These are phyloP conservation scores for Oscheius sp. DNA, from an alignment of 2,888 invertebrate species.

Conservation along the genomic window DNA sequence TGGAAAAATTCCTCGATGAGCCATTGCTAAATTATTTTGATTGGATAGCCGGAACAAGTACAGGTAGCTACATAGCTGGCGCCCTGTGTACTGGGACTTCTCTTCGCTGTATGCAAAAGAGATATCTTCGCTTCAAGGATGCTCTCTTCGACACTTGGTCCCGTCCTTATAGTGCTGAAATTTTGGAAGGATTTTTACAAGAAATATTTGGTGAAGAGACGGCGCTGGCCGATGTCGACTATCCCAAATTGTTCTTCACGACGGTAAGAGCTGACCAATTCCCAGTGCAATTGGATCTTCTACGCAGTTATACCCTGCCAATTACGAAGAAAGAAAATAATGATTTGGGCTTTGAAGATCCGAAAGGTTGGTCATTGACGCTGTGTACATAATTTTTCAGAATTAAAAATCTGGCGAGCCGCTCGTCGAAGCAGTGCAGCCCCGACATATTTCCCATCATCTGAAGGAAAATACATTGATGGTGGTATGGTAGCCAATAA, in stretches of 20 bases:
- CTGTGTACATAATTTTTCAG: too few relatives aligned
- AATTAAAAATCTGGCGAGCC: constrained; percentile 87
- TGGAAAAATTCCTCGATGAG: constrained; percentile 63
- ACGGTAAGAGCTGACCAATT: constrained; percentile 89
- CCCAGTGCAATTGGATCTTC: constrained; percentile 92
- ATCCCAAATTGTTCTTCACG: constrained; percentile 85
- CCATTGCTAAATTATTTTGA: constrained; percentile 81
- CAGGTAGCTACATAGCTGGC: constrained; percentile 90
- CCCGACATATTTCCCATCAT: constrained; percentile 84
- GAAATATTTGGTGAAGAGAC: constrained; percentile 86
- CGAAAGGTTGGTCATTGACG: constrained; percentile 74
- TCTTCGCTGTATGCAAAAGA: constrained; percentile 83
- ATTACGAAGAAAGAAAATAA: constrained; percentile 65
- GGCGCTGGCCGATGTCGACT: constrained; percentile 85
- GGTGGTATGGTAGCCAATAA: constrained; percentile 86
- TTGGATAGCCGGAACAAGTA: constrained; percentile 90
- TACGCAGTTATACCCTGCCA: constrained; percentile 84
- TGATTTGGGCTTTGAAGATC: constrained; percentile 66
- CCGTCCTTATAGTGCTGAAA: constrained; percentile 88
- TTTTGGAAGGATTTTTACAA: constrained; percentile 87
- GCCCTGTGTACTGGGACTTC: constrained; percentile 81
- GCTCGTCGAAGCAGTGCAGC: constrained; percentile 95
- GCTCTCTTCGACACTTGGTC: constrained; percentile 83
- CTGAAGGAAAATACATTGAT: constrained; percentile 64
- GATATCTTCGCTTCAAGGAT: constrained; percentile 94